A percentile compares a stretch with the other conserved stretches of the same genome.
Evolutionary conservation across 2,113 vertebrate species (phyloP).

Genomic region (Dinomys branickii): DNA sequence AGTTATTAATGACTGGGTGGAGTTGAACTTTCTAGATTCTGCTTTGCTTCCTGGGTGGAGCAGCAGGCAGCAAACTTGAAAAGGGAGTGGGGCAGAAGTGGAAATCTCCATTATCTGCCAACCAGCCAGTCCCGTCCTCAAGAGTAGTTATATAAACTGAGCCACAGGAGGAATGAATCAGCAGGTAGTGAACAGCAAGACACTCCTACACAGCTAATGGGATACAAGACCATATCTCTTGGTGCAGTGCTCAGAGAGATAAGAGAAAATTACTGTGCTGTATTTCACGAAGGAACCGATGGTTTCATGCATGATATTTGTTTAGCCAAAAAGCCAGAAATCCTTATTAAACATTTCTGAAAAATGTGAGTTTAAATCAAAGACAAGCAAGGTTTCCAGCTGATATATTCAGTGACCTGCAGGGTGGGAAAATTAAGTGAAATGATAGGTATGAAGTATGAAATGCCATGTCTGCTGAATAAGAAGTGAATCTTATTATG

Average conservation of each 20-base stretch:
- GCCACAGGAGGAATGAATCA: neutral
- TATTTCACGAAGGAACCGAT: neutral
- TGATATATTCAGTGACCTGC: neutral
- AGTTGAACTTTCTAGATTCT: neutral
- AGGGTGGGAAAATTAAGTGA: conserved; percentile 16
- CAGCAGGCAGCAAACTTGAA: neutral
- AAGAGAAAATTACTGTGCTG: neutral
- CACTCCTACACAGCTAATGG: neutral
- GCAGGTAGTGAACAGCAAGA: neutral
- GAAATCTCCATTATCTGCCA: neutral
- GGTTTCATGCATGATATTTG: neutral
- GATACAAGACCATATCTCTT: neutral
- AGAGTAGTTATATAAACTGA: neutral
- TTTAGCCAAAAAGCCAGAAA: conserved; percentile 53
- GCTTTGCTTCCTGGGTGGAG: neutral
- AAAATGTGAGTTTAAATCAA: conserved; percentile 56
- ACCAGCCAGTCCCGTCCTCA: neutral
- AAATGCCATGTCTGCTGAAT: neutral
- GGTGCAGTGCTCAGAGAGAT: neutral
- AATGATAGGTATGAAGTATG: neutral
- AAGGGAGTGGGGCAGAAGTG: neutral
- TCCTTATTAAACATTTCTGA: conserved; percentile 57
- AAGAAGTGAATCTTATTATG: neutral
- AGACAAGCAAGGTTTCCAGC: conserved; percentile 37
- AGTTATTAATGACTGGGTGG: neutral